Conservation (phyloP, 2,888 invertebrate genomes). For the Gonocerus acuteangulatus region DNA sequence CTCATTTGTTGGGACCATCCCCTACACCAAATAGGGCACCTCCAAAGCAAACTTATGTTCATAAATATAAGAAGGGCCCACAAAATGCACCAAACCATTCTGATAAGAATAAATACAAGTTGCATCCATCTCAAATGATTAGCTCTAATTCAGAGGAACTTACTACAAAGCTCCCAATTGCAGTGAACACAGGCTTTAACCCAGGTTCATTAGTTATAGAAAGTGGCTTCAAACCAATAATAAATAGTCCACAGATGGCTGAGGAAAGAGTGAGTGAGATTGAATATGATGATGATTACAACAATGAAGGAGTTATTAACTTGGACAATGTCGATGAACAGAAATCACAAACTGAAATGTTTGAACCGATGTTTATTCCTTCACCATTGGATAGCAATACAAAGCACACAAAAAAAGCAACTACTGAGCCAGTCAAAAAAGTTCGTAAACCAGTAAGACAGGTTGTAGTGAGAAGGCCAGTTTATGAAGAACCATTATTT, state of each 20-base stretch:
- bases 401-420: conserved; percentile 41
- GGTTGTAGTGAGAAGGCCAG: conserved; percentile 33
- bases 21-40: conserved; percentile 24
- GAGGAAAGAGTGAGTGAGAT: conserved; percentile 49
- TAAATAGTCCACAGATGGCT: conserved; percentile 50
- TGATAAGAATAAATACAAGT: conserved; percentile 31
- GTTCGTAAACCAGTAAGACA: conserved; percentile 35
- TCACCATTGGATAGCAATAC: conserved; percentile 59
- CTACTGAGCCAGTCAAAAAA: conserved; percentile 34
- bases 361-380: conserved; percentile 74
- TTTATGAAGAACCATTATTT: conserved; percentile 33
- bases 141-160: conserved; percentile 31
- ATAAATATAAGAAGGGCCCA: conserved; percentile 29
- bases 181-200: conserved; percentile 52
- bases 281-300: conserved; percentile 47
- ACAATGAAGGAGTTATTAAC: conserved; percentile 41
- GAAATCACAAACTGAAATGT: conserved; percentile 49
- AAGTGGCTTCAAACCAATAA: conserved; percentile 75
- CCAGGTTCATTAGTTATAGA: conserved; percentile 74
- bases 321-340: conserved; percentile 45
- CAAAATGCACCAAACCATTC: conserved; percentile 8
- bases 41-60: conserved; percentile 30
- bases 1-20: conserved; percentile 9
- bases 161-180: conserved; percentile 29
- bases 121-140: conserved; percentile 32